Evolutionary conservation across 2,888 invertebrate species (phyloP).

Genomic region (Laspeyria flexula): DNA sequence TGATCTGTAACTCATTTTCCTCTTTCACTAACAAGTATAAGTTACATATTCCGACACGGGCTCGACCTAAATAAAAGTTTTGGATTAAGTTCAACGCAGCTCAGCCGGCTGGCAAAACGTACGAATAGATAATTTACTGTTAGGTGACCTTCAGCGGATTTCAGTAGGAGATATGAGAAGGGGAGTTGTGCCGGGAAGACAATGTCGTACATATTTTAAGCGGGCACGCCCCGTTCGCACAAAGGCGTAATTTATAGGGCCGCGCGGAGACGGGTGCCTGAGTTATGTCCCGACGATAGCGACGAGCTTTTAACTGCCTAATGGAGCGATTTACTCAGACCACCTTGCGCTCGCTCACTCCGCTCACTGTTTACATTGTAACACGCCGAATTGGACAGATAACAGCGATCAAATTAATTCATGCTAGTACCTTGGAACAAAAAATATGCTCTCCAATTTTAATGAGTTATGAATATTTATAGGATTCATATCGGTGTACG

Average conservation of each 20-base stretch:
- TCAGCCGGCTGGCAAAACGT: conserved; percentile 57
- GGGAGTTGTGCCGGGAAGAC: conserved; percentile 77
- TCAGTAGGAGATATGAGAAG: conserved; percentile 74
- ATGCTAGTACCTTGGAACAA: conserved; percentile 45
- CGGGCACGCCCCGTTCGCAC: conserved; percentile 83
- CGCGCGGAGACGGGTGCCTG: conserved; percentile 83
- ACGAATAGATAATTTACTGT: conserved; percentile 73
- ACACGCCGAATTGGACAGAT: conserved; percentile 59
- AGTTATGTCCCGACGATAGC: conserved; percentile 84
- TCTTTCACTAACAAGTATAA: conserved; percentile 38
- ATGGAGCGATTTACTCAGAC: conserved; percentile 84
- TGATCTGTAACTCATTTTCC: conserved; percentile 45
- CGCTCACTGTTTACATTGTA: conserved; percentile 71
- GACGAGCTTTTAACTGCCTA: conserved; percentile 86
- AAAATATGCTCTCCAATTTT: conserved; percentile 33
- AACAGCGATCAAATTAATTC: conserved; percentile 54
- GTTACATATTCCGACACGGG: conserved; percentile 44
- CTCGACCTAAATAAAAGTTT: conserved; percentile 67
- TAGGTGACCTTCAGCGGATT: conserved; percentile 73
- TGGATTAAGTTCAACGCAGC: conserved; percentile 54
- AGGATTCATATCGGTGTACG: conserved; percentile 10
- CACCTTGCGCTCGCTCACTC: conserved; percentile 77
- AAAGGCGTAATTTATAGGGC: conserved; percentile 85
- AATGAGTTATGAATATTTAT: conserved; percentile 22
- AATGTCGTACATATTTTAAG: conserved; percentile 85